These are phyloP conservation scores for Apolygus lucorum DNA, from an alignment of 1,140 invertebrate species.

Conservation along the genomic window DNA sequence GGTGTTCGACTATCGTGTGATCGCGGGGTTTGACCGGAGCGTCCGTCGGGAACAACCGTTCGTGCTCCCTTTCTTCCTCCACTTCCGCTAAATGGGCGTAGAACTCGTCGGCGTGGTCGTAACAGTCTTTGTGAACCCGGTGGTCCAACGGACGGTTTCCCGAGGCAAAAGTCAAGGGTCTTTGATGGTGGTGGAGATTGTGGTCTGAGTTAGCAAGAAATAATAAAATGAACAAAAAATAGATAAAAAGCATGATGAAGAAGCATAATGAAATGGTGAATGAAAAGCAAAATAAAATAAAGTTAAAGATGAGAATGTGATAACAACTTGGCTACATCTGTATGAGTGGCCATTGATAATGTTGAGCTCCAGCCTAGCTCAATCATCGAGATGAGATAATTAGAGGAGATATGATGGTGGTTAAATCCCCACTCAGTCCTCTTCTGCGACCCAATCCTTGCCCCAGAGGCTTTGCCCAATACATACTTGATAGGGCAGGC, in stretches of 20 bases:
- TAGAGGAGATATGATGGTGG: too few relatives aligned
- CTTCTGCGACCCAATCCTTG: too few relatives aligned
- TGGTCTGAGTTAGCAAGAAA: not conserved
- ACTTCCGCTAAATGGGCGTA: constrained; percentile 1
- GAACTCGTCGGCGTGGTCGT: constrained; percentile 8
- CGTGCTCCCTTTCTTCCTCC: constrained; percentile 1
- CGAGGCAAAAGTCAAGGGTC: not conserved
- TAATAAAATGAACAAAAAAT: not conserved
- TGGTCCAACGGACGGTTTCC: not conserved
- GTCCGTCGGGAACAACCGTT: not conserved
- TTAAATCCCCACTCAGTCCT: too few relatives aligned
- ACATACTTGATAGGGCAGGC: too few relatives aligned
- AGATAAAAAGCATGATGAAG: not conserved
- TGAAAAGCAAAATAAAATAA: not conserved
- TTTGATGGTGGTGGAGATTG: not conserved
- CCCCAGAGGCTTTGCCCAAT: too few relatives aligned
- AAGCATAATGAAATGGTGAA: not conserved
- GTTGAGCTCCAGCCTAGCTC: too few relatives aligned
- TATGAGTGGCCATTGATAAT: too few relatives aligned
- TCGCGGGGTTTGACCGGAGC: not conserved
- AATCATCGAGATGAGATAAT: too few relatives aligned
- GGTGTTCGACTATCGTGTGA: constrained; percentile 4
- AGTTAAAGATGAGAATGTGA: too few relatives aligned
- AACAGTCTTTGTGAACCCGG: constrained; percentile 3
- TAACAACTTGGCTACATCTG: too few relatives aligned